phyloP scores from a whole-genome alignment of 2,113 vertebrate species.

The Polypterus bichir region DNA sequence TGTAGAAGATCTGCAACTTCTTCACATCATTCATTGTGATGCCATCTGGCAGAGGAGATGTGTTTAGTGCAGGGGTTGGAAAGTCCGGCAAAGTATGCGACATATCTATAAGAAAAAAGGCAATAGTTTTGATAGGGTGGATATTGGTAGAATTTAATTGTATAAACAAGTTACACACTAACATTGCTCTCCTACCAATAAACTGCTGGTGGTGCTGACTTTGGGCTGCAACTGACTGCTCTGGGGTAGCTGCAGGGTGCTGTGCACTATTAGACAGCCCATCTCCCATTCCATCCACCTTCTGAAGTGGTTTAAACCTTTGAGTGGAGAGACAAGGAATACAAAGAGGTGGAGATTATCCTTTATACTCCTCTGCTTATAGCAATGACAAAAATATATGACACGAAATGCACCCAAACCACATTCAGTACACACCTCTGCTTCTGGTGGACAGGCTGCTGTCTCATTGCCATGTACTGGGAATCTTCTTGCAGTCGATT shows the following conservation, averaged over 20 bases:
- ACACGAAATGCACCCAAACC: neutral
- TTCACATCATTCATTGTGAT: constrained; percentile 70
- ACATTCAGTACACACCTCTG: constrained; percentile 63
- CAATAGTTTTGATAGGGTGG: neutral
- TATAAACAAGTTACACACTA: too few species aligned
- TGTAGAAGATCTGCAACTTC: constrained; percentile 77
- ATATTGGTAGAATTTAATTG: too few species aligned
- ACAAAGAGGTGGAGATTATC: constrained; percentile 7
- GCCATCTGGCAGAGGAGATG: constrained; percentile 60
- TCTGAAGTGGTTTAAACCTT: constrained; percentile 85
- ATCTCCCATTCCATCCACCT: constrained; percentile 72
- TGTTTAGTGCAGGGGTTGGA: constrained; percentile 63
- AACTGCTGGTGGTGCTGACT: constrained; percentile 95
- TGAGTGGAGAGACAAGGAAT: neutral
- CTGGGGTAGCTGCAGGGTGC: constrained; percentile 58
- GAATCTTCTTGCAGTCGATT: constrained; percentile 88
- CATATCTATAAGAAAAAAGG: constrained; percentile 50
- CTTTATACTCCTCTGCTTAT: neutral
- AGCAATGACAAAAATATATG: too few species aligned
- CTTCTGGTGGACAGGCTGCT: constrained; percentile 90
- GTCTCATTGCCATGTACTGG: constrained; percentile 95
- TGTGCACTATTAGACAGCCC: constrained; percentile 56
- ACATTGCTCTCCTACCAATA: constrained; percentile 59
- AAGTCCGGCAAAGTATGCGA: constrained; percentile 81
- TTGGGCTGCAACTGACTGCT: constrained; percentile 80